Conservation (phyloP, 2,888 invertebrate genomes). For the Polydrusus tereticollis region DNA sequence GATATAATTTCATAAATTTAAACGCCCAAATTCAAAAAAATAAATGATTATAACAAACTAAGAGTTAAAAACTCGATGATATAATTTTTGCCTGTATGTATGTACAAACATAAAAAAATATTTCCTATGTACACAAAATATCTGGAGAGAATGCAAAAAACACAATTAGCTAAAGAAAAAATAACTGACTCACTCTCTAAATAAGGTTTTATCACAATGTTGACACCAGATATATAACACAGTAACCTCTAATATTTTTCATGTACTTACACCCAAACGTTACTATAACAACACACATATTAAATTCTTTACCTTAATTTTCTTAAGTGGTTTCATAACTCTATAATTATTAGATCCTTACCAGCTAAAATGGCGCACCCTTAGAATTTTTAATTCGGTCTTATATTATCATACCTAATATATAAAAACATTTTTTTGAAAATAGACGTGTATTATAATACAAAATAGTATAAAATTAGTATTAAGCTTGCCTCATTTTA, state of each 20-base stretch:
- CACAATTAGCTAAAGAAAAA: conserved; percentile 33
- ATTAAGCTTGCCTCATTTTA: too few relatives aligned
- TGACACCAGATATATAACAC: conserved; percentile 53
- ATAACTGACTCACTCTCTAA: conserved; percentile 53
- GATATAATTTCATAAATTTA: conserved; percentile 52
- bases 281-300: not conserved
- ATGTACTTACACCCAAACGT: conserved; percentile 52
- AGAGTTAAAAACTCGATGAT: conserved; percentile 28
- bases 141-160: conserved; percentile 38
- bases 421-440: not conserved
- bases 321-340: conserved; percentile 15
- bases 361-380: conserved; percentile 11
- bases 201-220: conserved; percentile 56
- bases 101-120: conserved; percentile 49
- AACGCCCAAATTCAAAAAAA: conserved; percentile 54
- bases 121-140: conserved; percentile 41
- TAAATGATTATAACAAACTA: conserved; percentile 28
- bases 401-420: not conserved
- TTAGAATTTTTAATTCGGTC: conserved; percentile 5
- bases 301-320: conserved; percentile 15
- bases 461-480: too few relatives aligned
- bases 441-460: not conserved
- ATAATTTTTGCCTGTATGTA: conserved; percentile 38
- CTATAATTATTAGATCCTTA: conserved; percentile 7
- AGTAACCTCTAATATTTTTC: conserved; percentile 42